These are phyloP conservation scores for Berghia stephanieae DNA, from an alignment of 1,140 invertebrate genomes.

Conservation along the genomic window DNA sequence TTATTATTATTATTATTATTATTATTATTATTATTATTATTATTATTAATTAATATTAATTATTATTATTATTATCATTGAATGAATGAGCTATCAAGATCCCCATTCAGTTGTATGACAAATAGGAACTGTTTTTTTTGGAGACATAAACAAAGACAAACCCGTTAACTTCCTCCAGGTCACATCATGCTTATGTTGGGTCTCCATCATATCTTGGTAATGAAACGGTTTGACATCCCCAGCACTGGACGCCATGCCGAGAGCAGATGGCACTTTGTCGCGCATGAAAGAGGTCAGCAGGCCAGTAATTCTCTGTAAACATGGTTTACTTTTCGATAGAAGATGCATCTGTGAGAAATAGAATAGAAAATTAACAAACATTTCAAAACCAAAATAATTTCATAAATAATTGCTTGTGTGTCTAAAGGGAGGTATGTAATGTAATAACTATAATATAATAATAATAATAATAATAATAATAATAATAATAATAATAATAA, in stretches of 20 bases:
- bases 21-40: too few relatives aligned
- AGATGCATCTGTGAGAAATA: constrained; percentile 6
- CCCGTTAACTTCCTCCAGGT: constrained; percentile 65
- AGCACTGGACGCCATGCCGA: constrained; percentile 41
- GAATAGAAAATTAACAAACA: too few relatives aligned
- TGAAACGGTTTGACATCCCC: constrained; percentile 61
- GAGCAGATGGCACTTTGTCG: background rate
- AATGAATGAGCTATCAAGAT: too few relatives aligned
- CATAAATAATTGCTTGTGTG: background rate
- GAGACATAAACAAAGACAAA: constrained; percentile 30
- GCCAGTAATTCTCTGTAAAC: background rate
- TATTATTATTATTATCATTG: too few relatives aligned
- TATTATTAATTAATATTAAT: too few relatives aligned
- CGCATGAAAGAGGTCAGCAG: constrained; percentile 5
- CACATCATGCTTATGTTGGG: constrained; percentile 50
- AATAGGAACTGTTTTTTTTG: background rate
- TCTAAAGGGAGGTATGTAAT: background rate
- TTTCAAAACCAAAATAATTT: background rate
- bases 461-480: too few relatives aligned
- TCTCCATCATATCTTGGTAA: constrained; percentile 65
- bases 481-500: too few relatives aligned
- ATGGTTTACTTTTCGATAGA: constrained; percentile 12
- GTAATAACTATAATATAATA: background rate
- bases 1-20: too few relatives aligned
- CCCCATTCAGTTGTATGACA: too few relatives aligned